These are phyloP conservation scores for Heterodera filipjevi DNA, from an alignment of 2,888 invertebrate genomes.

Conservation along the genomic window DNA sequence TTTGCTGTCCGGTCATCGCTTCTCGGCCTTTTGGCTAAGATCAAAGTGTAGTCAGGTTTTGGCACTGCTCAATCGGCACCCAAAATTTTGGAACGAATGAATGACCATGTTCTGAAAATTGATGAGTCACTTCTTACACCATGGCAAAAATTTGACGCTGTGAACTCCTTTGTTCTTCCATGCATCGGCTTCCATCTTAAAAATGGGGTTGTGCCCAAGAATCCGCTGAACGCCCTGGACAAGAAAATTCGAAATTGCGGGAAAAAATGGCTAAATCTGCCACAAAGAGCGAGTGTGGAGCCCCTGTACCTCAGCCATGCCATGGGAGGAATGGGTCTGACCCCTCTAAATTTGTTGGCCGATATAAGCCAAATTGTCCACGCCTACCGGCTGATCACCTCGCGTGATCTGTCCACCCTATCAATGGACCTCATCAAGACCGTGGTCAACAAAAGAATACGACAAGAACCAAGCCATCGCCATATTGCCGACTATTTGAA, in stretches of 20 bases:
- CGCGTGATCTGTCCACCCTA: neutral
- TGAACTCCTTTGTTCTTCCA: no score
- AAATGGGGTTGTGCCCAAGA: no score
- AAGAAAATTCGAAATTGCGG: no score
- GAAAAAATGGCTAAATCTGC: no score
- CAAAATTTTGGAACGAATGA: neutral
- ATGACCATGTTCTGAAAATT: constrained; percentile 1
- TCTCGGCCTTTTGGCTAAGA: neutral
- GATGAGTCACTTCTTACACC: no score
- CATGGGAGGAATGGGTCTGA: constrained; percentile 34
- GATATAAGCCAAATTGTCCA: neutral
- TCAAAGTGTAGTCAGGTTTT: constrained; percentile 21
- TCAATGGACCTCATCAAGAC: neutral
- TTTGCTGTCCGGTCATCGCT: neutral
- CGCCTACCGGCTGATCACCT: neutral
- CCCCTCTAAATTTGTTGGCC: neutral
- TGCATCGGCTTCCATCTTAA: no score
- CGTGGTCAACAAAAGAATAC: neutral
- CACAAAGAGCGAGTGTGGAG: no score
- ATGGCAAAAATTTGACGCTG: no score
- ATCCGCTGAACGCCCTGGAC: no score
- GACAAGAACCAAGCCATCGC: neutral
- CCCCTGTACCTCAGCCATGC: constrained; percentile 29
- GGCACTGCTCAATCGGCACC: neutral
- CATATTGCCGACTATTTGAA: no score